Evolutionary conservation across 2,888 invertebrate species (phyloP), one percentile per base, ranked within the genome.

Genomic region (Tolmerus cingulatus): DNA sequence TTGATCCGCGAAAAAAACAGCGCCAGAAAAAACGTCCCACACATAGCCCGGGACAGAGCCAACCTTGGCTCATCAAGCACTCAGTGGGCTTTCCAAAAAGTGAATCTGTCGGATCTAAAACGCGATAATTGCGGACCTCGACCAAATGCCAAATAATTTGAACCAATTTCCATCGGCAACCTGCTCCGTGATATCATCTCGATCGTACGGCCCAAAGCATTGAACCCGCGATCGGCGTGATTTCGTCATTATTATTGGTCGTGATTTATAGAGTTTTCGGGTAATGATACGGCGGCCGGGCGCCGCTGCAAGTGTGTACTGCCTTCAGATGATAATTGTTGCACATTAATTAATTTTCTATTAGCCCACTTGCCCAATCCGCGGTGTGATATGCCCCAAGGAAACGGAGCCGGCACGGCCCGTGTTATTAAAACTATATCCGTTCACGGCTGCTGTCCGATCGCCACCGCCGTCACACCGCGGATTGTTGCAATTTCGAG

Each of bases 261-360:
- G 82, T 82, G 82, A 82, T 78, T 78, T 82, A 82, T 82, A n/a
- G 27, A 1, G 16, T 57, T 30, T 82, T 51, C 43, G 27, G 37
- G 51, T 82, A 82, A 51, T 82, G 55, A 57, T 57, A 55, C 30
- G 57, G 30, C 30, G 30, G 19, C 82, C 82, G 34, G 78, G 78
- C 66, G 66, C 40, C 78, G 40, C 78, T 19, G 43, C 78, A 78
- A 78, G 78, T 57, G 82, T 82, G 82, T 14, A 46, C 51, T 82
- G 82, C 82, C 82, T 82, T 82, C 82, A 82, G 43, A 66, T 84
- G 74, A 84, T 84, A 84, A 84, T 66, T 84, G 84, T 66, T 84
- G 74, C 74, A 76, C 46, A 86, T 86, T 86, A 86, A 86, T 86
- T 86, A 86, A 86, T 86, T 86, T 86, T 86, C 86, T 86, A 86